Evolutionary conservation across 2,888 invertebrate genomes (phyloP).

Genomic region (Aproaerema taeniolella): DNA sequence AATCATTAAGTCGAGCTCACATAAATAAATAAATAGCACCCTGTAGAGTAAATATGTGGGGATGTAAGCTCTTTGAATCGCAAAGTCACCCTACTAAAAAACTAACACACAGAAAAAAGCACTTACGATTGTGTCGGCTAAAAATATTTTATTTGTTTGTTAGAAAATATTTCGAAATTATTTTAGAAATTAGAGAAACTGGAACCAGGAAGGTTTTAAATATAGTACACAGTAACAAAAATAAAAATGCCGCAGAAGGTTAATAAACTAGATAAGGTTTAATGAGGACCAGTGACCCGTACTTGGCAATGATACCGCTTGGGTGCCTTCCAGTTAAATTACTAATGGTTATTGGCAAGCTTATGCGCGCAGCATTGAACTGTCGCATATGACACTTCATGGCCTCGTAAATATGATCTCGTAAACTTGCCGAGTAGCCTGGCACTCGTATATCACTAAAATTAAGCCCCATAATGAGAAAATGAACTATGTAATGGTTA

Average conservation of each 20-base stretch:
- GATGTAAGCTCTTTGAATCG: constrained; percentile 31
- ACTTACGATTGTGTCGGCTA: too few species aligned
- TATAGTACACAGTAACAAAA: too few species aligned
- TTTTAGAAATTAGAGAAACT: background rate
- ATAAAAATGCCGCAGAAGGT: constrained; percentile 1
- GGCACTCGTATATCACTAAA: constrained; percentile 48
- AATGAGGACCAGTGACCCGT: constrained; percentile 26
- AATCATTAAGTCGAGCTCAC: constrained; percentile 57
- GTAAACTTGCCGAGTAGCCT: constrained; percentile 20
- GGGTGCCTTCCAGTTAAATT: constrained; percentile 39
- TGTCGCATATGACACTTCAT: constrained; percentile 46
- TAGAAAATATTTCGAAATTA: too few species aligned
- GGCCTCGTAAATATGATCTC: constrained; percentile 37
- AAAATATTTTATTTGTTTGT: background rate
- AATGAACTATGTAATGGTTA: constrained; percentile 51
- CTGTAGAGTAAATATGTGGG: constrained; percentile 54
- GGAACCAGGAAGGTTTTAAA: too few species aligned
- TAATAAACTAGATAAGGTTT: constrained; percentile 20
- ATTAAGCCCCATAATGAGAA: constrained; percentile 58
- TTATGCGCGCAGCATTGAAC: constrained; percentile 29
- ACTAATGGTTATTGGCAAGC: constrained; percentile 37
- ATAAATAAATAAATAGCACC: constrained; percentile 63
- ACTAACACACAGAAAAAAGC: constrained; percentile 6
- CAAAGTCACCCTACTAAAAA: constrained; percentile 24
- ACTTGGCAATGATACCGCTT: constrained; percentile 33